Evolutionary conservation across 1,140 invertebrate genomes (phyloP).

Genomic region (Drosophila quadrilineata): DNA sequence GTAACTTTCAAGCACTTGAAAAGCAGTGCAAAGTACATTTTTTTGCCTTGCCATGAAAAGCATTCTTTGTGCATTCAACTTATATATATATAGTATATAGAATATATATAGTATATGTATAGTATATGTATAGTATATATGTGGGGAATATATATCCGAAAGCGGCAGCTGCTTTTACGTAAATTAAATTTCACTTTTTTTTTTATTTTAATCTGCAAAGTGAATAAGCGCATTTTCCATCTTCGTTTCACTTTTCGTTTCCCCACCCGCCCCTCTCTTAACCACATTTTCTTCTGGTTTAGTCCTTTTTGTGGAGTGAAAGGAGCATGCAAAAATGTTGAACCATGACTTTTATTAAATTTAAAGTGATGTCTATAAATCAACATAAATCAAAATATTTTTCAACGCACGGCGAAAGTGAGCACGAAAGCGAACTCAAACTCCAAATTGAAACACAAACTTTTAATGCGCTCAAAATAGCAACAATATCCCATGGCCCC

Average conservation of each 20-base stretch:
- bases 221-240: conserved; percentile 66
- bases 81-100: conserved; percentile 33
- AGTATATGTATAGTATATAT: conserved; percentile 33
- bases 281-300: conserved; percentile 30
- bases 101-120: conserved; percentile 23
- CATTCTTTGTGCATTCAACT: conserved; percentile 59
- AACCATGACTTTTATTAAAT: conserved; percentile 78
- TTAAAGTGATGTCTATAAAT: conserved; percentile 78
- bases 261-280: not conserved
- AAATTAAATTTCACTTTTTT: conserved; percentile 76
- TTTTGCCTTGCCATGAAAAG: conserved; percentile 51
- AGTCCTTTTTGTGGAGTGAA: conserved; percentile 8
- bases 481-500: conserved; percentile 15
- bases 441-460: conserved; percentile 15
- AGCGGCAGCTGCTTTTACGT: conserved; percentile 68
- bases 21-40: conserved; percentile 63
- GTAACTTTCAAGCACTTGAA: conserved; percentile 75
- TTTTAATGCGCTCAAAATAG: conserved; percentile 53
- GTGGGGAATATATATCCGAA: conserved; percentile 58
- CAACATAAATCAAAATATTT: conserved; percentile 71
- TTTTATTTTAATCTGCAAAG: conserved; percentile 69
- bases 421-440: conserved; percentile 36
- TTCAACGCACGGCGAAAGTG: conserved; percentile 30
- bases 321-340: conserved; percentile 54
- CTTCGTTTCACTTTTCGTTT: conserved; percentile 33